These are phyloP conservation scores for Mycetomoellerius zeteki DNA, from an alignment of 1,140 invertebrate genomes.

Conservation along the genomic window DNA sequence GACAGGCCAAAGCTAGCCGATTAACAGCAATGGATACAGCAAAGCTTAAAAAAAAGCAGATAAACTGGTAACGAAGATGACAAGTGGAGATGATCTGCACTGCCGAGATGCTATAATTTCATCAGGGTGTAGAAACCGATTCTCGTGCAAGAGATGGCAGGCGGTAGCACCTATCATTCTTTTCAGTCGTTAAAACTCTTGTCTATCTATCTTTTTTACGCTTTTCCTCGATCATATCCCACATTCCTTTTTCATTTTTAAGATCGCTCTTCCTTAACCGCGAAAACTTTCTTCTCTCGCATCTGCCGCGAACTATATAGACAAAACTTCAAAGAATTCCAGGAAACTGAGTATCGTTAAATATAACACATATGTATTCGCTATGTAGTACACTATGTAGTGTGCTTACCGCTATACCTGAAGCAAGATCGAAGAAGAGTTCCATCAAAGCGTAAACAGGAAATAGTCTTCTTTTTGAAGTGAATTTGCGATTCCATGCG, in stretches of 20 bases:
- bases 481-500: not conserved
- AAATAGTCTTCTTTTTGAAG: not conserved
- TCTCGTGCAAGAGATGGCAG: conserved; percentile 26
- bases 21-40: conserved; percentile 38
- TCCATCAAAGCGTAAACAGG: not conserved
- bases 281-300: conserved; percentile 16
- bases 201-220: conserved; percentile 49
- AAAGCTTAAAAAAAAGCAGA: conserved; percentile 32
- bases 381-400: not conserved
- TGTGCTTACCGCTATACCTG: not conserved
- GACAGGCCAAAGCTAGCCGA: conserved; percentile 6
- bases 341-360: not conserved
- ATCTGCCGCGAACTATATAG: not conserved
- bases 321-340: conserved; percentile 23
- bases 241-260: conserved; percentile 21
- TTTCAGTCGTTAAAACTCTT: conserved; percentile 49
- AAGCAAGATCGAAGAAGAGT: not conserved
- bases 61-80: conserved; percentile 44
- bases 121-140: conserved; percentile 34
- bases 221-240: not conserved
- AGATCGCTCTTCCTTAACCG: not conserved
- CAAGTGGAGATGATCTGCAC: conserved; percentile 41
- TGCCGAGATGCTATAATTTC: conserved; percentile 12
- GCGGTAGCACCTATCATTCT: conserved; percentile 29
- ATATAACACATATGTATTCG: not conserved